Evolutionary conservation across 1,140 invertebrate species (phyloP).

Genomic region (Apocrypta bakeri): DNA sequence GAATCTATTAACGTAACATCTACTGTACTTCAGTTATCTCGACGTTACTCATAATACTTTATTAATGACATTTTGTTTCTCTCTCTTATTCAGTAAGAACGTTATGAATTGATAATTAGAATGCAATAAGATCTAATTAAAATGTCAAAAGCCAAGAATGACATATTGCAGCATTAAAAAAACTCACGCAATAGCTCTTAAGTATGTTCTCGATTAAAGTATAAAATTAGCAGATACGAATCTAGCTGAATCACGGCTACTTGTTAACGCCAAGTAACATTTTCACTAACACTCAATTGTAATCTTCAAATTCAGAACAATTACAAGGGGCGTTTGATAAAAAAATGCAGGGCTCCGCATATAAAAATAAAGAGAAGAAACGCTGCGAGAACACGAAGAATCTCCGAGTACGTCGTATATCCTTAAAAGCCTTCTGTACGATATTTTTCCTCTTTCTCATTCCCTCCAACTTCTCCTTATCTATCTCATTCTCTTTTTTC

Average conservation of each 20-base stretch:
- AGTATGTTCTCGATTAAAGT: too few species aligned
- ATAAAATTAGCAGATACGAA: too few species aligned
- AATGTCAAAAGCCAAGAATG: too few species aligned
- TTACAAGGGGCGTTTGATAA: neutral
- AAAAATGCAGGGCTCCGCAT: neutral
- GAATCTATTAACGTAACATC: too few species aligned
- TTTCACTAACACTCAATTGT: neutral
- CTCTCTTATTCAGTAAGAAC: too few species aligned
- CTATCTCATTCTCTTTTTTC: neutral
- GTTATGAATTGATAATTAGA: too few species aligned
- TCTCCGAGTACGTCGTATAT: conserved; percentile 1
- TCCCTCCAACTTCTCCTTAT: neutral
- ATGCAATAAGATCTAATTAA: too few species aligned
- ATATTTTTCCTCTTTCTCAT: neutral
- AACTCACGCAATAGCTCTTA: too few species aligned
- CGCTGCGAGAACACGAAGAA: neutral
- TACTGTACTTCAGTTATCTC: too few species aligned
- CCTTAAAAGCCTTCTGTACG: neutral
- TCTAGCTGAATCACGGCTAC: neutral
- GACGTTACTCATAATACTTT: too few species aligned
- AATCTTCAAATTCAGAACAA: neutral
- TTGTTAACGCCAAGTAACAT: neutral
- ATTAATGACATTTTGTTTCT: too few species aligned
- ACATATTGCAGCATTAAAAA: neutral
- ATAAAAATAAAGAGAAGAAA: neutral